A percentile compares a stretch with the other conserved stretches of the same genome.
These are phyloP conservation scores for Papilio protenor DNA, from an alignment of 2,888 invertebrate genomes.

Conservation along the genomic window DNA sequence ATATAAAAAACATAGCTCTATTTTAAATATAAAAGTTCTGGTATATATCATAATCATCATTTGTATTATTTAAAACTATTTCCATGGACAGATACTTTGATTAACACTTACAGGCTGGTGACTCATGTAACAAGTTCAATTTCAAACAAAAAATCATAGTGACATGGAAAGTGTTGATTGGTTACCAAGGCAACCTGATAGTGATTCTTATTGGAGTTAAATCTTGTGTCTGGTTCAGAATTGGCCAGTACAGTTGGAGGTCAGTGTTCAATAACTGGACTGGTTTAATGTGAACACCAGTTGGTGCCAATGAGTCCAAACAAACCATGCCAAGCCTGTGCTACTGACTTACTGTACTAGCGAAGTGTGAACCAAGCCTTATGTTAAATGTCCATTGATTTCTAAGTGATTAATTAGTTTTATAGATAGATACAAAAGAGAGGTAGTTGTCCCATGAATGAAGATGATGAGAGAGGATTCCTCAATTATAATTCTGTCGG, in stretches of 20 bases:
- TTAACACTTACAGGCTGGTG: background rate
- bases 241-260: too few relatives aligned
- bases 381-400: background rate
- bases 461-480: background rate
- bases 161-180: background rate
- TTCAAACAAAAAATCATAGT: background rate
- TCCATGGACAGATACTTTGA: background rate
- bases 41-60: background rate
- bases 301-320: too few relatives aligned
- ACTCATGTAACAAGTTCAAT: background rate
- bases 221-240: background rate
- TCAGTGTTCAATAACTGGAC: too few relatives aligned
- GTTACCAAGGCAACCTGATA: background rate
- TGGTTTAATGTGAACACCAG: too few relatives aligned
- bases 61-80: background rate
- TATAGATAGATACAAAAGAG: background rate
- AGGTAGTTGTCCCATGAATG: background rate
- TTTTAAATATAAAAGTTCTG: background rate
- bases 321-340: too few relatives aligned
- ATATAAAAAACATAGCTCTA: background rate
- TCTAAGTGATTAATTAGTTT: background rate
- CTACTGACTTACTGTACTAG: too few relatives aligned
- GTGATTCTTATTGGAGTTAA: background rate
- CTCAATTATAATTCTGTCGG: slow-evolving; percentile 44
- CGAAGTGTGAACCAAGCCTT: background rate